phyloP scores from a whole-genome alignment of 2,797 vertebrate genomes.

The Chelidonichthys spinosus region DNA sequence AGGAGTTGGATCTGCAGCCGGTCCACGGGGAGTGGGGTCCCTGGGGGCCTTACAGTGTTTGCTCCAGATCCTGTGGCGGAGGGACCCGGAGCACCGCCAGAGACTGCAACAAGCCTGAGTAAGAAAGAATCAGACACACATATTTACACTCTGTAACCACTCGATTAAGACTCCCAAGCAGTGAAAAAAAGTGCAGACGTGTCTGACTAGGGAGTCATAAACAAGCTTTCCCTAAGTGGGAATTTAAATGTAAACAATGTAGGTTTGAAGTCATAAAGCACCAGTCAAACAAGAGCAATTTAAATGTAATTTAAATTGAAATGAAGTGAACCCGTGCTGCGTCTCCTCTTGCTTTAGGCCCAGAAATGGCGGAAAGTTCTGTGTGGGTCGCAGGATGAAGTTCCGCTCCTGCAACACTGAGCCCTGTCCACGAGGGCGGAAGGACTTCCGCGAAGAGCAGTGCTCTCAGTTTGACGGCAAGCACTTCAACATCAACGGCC shows the following conservation, averaged over 20 bases:
- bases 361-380: constrained; percentile 93
- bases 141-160: background rate
- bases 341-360: constrained; percentile 80
- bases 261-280: constrained; percentile 16
- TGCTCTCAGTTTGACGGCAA: constrained; percentile 95
- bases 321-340: background rate
- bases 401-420: constrained; percentile 97
- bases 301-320: constrained; percentile 2
- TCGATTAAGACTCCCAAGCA: background rate
- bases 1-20: constrained; percentile 88
- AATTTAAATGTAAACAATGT: constrained; percentile 9
- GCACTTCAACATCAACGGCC: constrained; percentile 97
- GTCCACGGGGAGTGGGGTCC: constrained; percentile 95
- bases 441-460: constrained; percentile 95
- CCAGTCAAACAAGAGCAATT: constrained; percentile 17
- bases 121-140: constrained; percentile 76
- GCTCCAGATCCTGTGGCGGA: constrained; percentile 96
- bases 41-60: constrained; percentile 93
- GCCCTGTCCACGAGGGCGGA: constrained; percentile 90
- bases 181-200: background rate
- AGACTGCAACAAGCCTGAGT: constrained; percentile 96
- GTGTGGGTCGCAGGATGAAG: constrained; percentile 97
- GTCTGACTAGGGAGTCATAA: constrained; percentile 18
- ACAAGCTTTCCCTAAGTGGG: constrained; percentile 26
- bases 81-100: constrained; percentile 91